Evolutionary conservation across 2,797 vertebrate species (phyloP), one percentile per base, ranked within the genome.

Genomic region (Craterocephalus amniculus): DNA sequence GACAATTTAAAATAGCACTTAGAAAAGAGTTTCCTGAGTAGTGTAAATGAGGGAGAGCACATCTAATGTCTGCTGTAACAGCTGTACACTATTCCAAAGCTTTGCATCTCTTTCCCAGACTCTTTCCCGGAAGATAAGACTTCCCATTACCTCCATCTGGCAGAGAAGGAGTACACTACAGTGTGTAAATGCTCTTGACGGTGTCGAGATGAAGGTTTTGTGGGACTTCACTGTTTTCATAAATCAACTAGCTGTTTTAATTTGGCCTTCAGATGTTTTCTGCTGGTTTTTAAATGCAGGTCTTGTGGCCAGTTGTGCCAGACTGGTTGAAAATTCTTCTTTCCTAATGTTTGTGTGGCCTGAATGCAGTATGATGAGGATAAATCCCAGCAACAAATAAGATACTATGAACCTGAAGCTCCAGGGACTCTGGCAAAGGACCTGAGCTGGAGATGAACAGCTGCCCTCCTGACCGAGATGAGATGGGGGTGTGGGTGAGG

Each of bases 31-130:
- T 88, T 84, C 78, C 67, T 71, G 63, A 57, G 70, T 58, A 22
- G 58, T 63, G 78, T 70, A 88, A 89, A 91, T 86, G 88, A 88
- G 85, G 77, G 82, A 85, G 72, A 69, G 67, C 66, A 27, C 80
- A 56, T 85, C 88, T 83, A 69, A 76, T 76, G 83, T 86, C 78
- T n/a, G n/a, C n/a, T n/a, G n/a, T n/a, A n/a, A 78, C 84, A 88
- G 83, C 88, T 89, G 80, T 59, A 58, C 57, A 65, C 67, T 78
- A 64, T 68, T 79, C 56, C 29, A 62, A 79, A 67, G 67, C 68
- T 70, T 76, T 40, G 49, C 61, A 62, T 80, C 63, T 77, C 61
- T 63, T 63, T 83, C 52, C 52, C 0, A 1, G 67, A 74, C 69
- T 24, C 43, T 71, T 63, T 72, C 73, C 74, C 84, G 83, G 60